These are phyloP conservation scores for Tanypteryx hageni DNA, from an alignment of 2,888 invertebrate species.

Conservation along the genomic window DNA sequence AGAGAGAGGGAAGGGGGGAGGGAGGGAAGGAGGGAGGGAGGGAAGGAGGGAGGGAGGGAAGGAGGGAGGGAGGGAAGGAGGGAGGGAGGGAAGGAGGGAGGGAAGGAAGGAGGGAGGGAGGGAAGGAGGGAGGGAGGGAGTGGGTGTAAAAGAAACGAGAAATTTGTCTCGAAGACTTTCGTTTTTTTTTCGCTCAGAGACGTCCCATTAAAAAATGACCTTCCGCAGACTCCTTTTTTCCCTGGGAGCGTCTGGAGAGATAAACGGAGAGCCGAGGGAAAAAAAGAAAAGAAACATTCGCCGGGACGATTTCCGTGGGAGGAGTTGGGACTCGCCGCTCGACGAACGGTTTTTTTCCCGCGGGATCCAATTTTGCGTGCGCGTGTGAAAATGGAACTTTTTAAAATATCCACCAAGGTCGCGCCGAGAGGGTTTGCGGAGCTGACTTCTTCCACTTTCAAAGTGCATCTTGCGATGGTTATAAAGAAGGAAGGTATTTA, in stretches of 20 bases:
- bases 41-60: not conserved
- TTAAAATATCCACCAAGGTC: too few species aligned
- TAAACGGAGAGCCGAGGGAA: not conserved
- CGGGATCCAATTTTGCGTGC: too few species aligned
- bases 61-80: not conserved
- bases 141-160: not conserved
- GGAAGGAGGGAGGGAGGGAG: not conserved
- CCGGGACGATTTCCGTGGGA: too few species aligned
- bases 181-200: not conserved
- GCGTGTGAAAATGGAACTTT: too few species aligned
- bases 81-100: not conserved
- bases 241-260: slow-evolving; percentile 7
- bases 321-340: too few species aligned
- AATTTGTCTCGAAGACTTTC: not conserved
- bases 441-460: too few species aligned
- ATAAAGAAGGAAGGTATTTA: too few species aligned
- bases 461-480: too few species aligned
- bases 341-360: too few species aligned
- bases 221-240: not conserved
- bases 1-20: not conserved
- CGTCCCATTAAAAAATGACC: slow-evolving; percentile 5
- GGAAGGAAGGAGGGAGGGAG: not conserved
- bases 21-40: not conserved
- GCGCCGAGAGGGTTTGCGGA: too few species aligned
- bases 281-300: not conserved